Base-by-base conservation (phyloP, 2,888 invertebrate species). In the Cancer borealis region DNA sequence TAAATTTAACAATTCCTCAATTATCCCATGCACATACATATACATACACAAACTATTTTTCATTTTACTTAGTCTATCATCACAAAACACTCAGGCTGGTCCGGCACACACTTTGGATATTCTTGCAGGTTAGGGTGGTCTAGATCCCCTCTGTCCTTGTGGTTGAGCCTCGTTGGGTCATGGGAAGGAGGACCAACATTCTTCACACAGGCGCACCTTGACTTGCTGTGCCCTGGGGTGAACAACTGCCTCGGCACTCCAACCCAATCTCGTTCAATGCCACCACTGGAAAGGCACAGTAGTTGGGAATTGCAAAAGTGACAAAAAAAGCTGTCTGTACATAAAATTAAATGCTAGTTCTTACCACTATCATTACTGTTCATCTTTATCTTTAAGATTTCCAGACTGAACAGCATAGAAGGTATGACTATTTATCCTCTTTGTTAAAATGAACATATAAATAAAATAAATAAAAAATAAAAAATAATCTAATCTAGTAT, bases 201-300 rank as follows among this genome's bases (percentile, higher is more conserved):
- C 95, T 97, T 96, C 14, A 99, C 97, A 96, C 99, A 99, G 6
- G 98, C 99, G 97, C 99, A 99, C 91, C 98, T 97, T 95, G 97
- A 97, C 26, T 97, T 97, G 88, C 97, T 97, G 47, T 96, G 96
- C 0, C 98, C 98, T 26, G 98, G 97, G 95, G 98, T 97, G 96
- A 97, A 98, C 10, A 98, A 97, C 96, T 98, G 98, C 95, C 99
- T 97, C 0, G 99, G 99, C 88, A 98, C 98, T 30, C 99, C 99
- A 26, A 97, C 97, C 99, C 99, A 99, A 95, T 97, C 97, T 96
- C 99, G 97, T 92, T 97, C 97, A 92, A 99, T 97, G 45, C 99
- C 99, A 93, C 99, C 99, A 97, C 99, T 99, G 96, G 96, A 88
- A 90, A 73, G 17, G 39, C 47, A 96, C 96, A 89, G 90, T 26